Evolutionary conservation across 1,140 invertebrate genomes (phyloP).

Genomic region (Apis florea): DNA sequence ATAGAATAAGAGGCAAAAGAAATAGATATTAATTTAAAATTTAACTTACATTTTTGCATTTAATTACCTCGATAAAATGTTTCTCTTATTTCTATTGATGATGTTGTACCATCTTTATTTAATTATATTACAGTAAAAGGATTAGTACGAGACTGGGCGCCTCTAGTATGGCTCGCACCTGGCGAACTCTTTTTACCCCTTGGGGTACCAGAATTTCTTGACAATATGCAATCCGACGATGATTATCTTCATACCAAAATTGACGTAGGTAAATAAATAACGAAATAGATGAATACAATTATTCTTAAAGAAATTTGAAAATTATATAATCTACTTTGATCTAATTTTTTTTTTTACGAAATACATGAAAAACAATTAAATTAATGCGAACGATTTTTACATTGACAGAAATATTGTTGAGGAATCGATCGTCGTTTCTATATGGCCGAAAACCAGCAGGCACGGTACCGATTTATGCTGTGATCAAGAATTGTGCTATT

Average conservation of each 20-base stretch:
- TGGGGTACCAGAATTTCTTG: slow-evolving; percentile 83
- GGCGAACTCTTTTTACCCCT: slow-evolving; percentile 84
- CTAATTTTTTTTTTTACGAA: background rate
- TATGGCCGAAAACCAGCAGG: slow-evolving; percentile 82
- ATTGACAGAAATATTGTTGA: slow-evolving; percentile 77
- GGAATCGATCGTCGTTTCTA: slow-evolving; percentile 82
- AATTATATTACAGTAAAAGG: slow-evolving; percentile 76
- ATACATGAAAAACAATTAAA: background rate
- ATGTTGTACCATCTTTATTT: background rate
- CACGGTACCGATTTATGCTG: slow-evolving; percentile 83
- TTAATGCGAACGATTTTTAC: background rate
- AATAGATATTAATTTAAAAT: background rate
- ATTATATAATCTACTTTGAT: background rate
- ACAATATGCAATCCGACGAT: slow-evolving; percentile 80
- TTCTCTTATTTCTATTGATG: background rate
- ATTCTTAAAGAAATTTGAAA: background rate
- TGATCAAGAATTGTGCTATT: slow-evolving; percentile 78
- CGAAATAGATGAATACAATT: background rate
- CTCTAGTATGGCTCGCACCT: slow-evolving; percentile 84
- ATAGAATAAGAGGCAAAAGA: no score
- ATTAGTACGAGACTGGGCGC: slow-evolving; percentile 82
- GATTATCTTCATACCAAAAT: slow-evolving; percentile 81
- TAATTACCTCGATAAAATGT: background rate
- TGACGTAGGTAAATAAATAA: slow-evolving; percentile 77
- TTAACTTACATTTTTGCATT: background rate